These are phyloP conservation scores for Ophiodon elongatus DNA, from an alignment of 2,113 vertebrate genomes.

Conservation along the genomic window DNA sequence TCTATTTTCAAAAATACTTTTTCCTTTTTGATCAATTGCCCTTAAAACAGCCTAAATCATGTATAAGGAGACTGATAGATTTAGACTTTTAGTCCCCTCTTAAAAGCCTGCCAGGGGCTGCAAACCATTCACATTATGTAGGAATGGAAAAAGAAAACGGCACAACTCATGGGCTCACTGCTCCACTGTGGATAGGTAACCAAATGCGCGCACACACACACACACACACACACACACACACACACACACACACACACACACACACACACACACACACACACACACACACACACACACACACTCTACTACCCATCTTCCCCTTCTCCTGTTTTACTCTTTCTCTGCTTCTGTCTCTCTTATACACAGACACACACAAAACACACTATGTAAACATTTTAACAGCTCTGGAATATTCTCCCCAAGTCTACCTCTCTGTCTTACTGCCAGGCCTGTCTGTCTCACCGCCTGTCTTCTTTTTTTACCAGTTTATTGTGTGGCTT, in stretches of 20 bases:
- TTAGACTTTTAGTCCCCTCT: not conserved
- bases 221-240: not conserved
- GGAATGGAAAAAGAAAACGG: not conserved
- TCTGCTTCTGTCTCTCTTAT: no score
- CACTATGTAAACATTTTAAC: conserved; percentile 15
- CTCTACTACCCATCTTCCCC: no score
- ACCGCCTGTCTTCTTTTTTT: conserved; percentile 1
- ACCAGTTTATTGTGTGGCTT: conserved; percentile 3
- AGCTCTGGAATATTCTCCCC: conserved; percentile 43
- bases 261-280: not conserved
- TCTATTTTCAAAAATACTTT: no score
- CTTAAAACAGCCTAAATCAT: not conserved
- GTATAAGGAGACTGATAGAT: not conserved
- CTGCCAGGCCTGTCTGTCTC: no score
- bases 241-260: not conserved
- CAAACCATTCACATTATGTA: no score
- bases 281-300: not conserved
- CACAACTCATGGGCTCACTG: not conserved
- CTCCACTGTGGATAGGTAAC: not conserved
- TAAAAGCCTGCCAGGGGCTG: no score
- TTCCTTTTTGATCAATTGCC: no score
- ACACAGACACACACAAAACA: conserved; percentile 1
- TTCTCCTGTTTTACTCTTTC: no score
- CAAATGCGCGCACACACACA: not conserved
- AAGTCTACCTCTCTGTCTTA: not conserved